Base-by-base conservation (phyloP, 2,797 vertebrate genomes). In the Galago senegalensis region DNA sequence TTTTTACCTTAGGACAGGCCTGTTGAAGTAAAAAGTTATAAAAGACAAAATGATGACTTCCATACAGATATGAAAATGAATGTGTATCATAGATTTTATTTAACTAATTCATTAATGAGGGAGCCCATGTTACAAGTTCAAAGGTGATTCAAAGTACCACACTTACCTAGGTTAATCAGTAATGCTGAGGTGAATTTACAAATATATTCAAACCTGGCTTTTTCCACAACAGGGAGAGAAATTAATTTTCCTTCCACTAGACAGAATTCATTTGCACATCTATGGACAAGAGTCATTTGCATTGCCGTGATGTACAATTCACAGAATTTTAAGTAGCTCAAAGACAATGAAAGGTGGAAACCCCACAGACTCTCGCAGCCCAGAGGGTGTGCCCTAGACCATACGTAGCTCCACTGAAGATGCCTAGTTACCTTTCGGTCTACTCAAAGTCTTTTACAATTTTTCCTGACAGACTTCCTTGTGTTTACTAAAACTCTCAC, bases 181-280 rank as follows among this genome's bases (percentile, higher is more conserved):
- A 69, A 80, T 21, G 58, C 53, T 89, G 29, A 86, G 43, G 12
- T 82, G 43, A 86, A 82, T 89, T 76, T 92, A 94, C n/a, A 81
- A 89, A 92, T 63, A 86, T 63, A 34, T 86, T 43, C 40, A 89
- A 94, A 89, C 53, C 60, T 88, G 60, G 25, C 49, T 93, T 93
- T 89, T 92, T 89, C 60, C 25, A 76, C 14, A 79, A 13, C 31
- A 76, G 34, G 34, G 20, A 87, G 20, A 76, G 18, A 92, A 86
- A 94, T 76, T 82, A 70, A 89, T 94, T 94, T 94, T 82, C 80
- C 76, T 69, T 88, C 69, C 53, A 46, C 60, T 34, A 70, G 29
- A 92, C 29, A 82, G 77, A 87, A 92, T 92, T 92, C 73, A 75
- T 92, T 85, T 89, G 56, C 73, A 92, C 34, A 77, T 93, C 92